phyloP scores from a whole-genome alignment of 2,113 vertebrate genomes.

The Siniperca chuatsi region DNA sequence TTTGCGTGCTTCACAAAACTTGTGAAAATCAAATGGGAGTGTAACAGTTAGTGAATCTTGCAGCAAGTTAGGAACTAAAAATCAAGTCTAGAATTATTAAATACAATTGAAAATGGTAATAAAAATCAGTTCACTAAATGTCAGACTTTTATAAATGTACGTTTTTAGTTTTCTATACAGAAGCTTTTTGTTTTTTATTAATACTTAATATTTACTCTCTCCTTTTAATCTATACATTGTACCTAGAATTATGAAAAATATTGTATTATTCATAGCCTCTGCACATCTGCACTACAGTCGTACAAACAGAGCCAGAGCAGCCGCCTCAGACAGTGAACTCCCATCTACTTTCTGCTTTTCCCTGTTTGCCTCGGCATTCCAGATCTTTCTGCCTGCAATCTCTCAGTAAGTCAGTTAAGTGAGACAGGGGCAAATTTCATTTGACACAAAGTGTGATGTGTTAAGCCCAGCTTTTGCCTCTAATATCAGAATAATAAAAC shows the following conservation, averaged over 20 bases:
- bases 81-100: neutral
- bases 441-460: neutral
- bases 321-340: neutral
- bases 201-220: neutral
- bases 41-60: neutral
- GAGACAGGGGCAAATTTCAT: neutral
- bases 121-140: neutral
- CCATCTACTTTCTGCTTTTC: neutral
- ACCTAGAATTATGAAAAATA: neutral
- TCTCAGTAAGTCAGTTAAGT: neutral
- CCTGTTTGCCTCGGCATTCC: neutral
- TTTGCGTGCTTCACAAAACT: neutral
- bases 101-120: neutral
- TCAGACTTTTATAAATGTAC: no score
- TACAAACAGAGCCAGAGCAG: neutral
- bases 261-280: conserved; percentile 25
- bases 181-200: neutral
- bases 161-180: neutral
- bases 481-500: conserved; percentile 1
- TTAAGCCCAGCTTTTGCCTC: neutral
- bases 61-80: neutral
- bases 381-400: neutral
- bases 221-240: neutral
- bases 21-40: neutral
- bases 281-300: conserved; percentile 27